phyloP scores from a whole-genome alignment of 2,113 vertebrate genomes.

The Seriola aureovittata region DNA sequence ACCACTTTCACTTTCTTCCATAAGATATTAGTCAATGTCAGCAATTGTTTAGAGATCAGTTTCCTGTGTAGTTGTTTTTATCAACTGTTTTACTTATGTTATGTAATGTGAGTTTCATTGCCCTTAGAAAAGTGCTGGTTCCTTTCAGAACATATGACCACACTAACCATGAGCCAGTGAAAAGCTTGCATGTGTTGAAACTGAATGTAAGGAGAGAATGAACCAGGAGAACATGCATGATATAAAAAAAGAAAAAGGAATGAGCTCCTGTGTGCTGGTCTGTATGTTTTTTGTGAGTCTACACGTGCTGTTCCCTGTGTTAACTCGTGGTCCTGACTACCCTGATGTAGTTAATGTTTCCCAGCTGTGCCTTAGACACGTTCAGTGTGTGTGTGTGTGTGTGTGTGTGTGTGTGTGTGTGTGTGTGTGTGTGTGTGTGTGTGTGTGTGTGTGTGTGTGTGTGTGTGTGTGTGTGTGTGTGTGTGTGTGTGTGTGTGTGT shows the following conservation, averaged over 20 bases:
- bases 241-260: constrained; percentile 26
- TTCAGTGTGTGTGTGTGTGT: constrained; percentile 30
- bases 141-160: neutral
- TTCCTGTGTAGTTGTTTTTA: neutral
- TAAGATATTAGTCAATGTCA: neutral
- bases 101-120: neutral
- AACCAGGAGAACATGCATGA: constrained; percentile 21
- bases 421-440: constrained; percentile 24
- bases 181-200: constrained; percentile 14
- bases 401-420: constrained; percentile 19
- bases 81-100: neutral
- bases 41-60: neutral
- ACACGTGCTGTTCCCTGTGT: constrained; percentile 56
- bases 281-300: constrained; percentile 47
- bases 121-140: neutral
- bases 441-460: constrained; percentile 23
- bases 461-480: constrained; percentile 23
- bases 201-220: neutral
- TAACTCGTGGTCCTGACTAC: constrained; percentile 55
- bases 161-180: constrained; percentile 7
- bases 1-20: neutral
- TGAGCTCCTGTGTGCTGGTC: constrained; percentile 19
- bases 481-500: constrained; percentile 23
- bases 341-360: constrained; percentile 76
- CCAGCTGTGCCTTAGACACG: constrained; percentile 73